These are phyloP conservation scores for Pogonomyrmex californicus DNA, from an alignment of 1,140 invertebrate genomes.

Conservation along the genomic window DNA sequence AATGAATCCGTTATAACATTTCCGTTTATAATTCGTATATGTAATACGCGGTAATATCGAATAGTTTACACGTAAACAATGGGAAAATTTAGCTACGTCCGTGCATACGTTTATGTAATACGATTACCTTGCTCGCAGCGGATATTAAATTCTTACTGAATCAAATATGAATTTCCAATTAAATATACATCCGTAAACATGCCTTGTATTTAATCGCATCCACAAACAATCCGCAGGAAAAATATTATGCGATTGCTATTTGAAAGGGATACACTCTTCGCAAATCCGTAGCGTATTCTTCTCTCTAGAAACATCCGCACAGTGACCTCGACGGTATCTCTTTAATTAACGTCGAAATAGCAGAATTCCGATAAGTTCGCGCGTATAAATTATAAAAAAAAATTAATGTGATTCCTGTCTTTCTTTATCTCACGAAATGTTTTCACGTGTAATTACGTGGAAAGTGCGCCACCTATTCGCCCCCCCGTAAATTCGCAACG, in stretches of 20 bases:
- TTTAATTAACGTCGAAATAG: not conserved
- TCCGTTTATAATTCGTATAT: slow-evolving; percentile 51
- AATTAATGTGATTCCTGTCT: not conserved
- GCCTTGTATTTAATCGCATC: slow-evolving; percentile 13
- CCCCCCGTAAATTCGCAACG: not conserved
- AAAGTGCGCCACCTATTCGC: not conserved
- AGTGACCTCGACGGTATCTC: not conserved
- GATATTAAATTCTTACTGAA: slow-evolving; percentile 58
- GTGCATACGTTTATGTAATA: slow-evolving; percentile 48
- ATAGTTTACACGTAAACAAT: slow-evolving; percentile 55
- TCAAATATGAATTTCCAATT: slow-evolving; percentile 62
- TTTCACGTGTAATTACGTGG: not conserved
- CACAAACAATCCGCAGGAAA: not conserved
- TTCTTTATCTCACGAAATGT: not conserved
- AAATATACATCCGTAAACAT: slow-evolving; percentile 29
- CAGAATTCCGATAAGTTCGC: not conserved
- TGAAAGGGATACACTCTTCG: not conserved
- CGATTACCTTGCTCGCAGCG: slow-evolving; percentile 42
- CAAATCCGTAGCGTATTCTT: slow-evolving; percentile 1
- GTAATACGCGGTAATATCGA: slow-evolving; percentile 40
- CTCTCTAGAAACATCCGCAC: not conserved
- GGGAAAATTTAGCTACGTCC: slow-evolving; percentile 51
- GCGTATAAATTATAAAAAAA: not conserved
- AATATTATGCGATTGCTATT: not conserved
- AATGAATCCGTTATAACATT: slow-evolving; percentile 51